These are phyloP conservation scores for Hypsibius dujardini DNA, from an alignment of 1,140 invertebrate species.

Conservation along the genomic window DNA sequence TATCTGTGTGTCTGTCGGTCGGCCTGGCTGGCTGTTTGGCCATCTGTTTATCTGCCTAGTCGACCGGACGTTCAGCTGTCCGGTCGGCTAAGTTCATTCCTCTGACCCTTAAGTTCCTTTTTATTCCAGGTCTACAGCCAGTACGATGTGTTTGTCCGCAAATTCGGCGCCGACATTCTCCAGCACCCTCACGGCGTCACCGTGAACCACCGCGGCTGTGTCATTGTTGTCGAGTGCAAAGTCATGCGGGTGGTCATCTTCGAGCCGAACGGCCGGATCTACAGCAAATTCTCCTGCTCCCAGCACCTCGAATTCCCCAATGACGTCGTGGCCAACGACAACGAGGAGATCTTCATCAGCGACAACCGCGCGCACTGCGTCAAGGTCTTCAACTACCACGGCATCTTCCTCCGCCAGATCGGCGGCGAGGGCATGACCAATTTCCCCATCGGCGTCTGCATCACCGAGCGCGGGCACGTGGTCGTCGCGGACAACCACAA, in stretches of 20 bases:
- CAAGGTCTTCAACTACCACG: slow-evolving; percentile 98
- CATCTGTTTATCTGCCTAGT: too few species aligned
- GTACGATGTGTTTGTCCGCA: slow-evolving; percentile 94
- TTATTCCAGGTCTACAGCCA: slow-evolving; percentile 69
- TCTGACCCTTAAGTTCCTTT: too few species aligned
- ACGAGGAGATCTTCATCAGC: slow-evolving; percentile 97
- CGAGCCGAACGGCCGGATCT: slow-evolving; percentile 82
- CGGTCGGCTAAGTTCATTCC: too few species aligned
- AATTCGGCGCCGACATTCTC: slow-evolving; percentile 94
- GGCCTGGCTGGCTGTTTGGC: too few species aligned
- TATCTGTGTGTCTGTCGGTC: too few species aligned
- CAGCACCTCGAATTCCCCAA: slow-evolving; percentile 98
- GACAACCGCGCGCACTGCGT: slow-evolving; percentile 99
- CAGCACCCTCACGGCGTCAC: slow-evolving; percentile 94
- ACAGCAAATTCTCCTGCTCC: slow-evolving; percentile 94
- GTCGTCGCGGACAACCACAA: slow-evolving; percentile 99
- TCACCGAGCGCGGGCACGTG: slow-evolving; percentile 85
- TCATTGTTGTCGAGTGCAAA: slow-evolving; percentile 94
- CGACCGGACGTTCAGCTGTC: too few species aligned
- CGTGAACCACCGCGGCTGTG: slow-evolving; percentile 89
- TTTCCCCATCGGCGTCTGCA: slow-evolving; percentile 96
- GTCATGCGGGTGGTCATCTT: slow-evolving; percentile 99
- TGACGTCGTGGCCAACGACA: slow-evolving; percentile 96
- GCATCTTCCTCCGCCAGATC: slow-evolving; percentile 86
- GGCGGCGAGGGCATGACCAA: slow-evolving; percentile 97